phyloP scores from a whole-genome alignment of 2,888 invertebrate species.

The Papilio gigon region DNA sequence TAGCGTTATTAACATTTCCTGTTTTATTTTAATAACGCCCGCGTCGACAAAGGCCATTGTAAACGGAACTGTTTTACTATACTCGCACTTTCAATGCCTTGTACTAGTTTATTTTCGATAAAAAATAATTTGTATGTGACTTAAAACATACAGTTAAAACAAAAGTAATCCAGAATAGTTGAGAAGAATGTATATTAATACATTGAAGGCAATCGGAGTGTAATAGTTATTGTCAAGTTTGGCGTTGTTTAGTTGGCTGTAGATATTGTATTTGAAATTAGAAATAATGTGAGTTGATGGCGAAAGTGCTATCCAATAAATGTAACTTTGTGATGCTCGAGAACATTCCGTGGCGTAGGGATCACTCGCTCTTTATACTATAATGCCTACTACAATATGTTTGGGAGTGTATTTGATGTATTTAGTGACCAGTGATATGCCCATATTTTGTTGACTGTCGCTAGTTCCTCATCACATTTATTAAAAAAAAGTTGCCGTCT shows the following conservation, averaged over 20 bases:
- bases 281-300: no score
- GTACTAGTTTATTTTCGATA: neutral
- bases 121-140: neutral
- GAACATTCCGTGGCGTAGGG: no score
- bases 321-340: no score
- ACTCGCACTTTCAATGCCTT: slow-evolving; percentile 3
- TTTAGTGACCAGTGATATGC: no score
- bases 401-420: no score
- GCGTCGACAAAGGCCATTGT: slow-evolving; percentile 7
- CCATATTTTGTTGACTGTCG: no score
- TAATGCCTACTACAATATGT: no score
- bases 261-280: no score
- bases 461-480: no score
- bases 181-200: neutral
- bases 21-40: slow-evolving; percentile 18
- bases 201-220: neutral
- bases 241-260: no score
- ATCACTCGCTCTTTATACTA: no score
- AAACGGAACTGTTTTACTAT: slow-evolving; percentile 16
- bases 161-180: neutral
- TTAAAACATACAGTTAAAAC: neutral
- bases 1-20: slow-evolving; percentile 30
- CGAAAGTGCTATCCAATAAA: no score
- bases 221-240: neutral
- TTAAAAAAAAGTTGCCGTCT: neutral